Conservation (phyloP, 2,113 vertebrate species). For the Galemys pyrenaicus region DNA sequence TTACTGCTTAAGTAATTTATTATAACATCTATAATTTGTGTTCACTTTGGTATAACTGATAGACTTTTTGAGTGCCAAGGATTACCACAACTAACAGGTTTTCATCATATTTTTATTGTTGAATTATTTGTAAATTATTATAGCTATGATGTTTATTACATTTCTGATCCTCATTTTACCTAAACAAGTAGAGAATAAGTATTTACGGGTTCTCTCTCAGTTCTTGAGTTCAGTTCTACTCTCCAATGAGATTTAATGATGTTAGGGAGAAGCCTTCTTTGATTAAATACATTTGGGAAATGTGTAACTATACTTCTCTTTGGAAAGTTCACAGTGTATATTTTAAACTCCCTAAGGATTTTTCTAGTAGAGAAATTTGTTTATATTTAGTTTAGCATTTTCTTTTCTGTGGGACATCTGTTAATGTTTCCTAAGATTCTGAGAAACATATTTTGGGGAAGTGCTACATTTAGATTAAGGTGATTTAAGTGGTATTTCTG, state of each 20-base stretch:
- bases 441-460: background rate
- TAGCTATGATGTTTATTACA: background rate
- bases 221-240: background rate
- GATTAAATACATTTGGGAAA: slow-evolving; percentile 41
- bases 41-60: slow-evolving; percentile 6
- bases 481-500: background rate
- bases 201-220: background rate
- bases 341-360: slow-evolving; percentile 29
- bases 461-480: background rate
- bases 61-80: background rate
- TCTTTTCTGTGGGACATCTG: slow-evolving; percentile 30
- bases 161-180: background rate
- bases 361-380: slow-evolving; percentile 30
- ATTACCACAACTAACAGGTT: background rate
- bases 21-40: slow-evolving; percentile 9
- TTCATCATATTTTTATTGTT: background rate
- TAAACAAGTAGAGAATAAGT: background rate
- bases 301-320: background rate
- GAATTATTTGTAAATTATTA: background rate
- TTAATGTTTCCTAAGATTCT: slow-evolving; percentile 51
- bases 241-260: slow-evolving; percentile 2
- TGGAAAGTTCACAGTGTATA: background rate
- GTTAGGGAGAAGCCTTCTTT: background rate
- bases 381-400: slow-evolving; percentile 24
- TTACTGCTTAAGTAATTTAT: slow-evolving; percentile 26